Conservation (phyloP, 2,888 invertebrate species). For the Diaphora mendica region DNA sequence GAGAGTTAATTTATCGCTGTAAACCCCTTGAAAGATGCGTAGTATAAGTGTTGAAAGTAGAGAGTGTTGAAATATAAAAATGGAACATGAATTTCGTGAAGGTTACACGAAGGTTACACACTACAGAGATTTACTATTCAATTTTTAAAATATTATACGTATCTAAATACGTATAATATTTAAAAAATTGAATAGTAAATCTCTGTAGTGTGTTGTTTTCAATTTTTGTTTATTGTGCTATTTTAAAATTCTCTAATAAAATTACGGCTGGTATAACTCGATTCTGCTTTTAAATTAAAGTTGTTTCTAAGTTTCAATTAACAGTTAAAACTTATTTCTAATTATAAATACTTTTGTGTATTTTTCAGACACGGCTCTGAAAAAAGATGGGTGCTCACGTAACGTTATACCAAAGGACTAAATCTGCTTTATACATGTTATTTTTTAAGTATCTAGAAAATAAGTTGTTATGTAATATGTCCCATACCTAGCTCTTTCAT, state of each 20-base stretch:
- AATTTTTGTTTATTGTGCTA: too few species aligned
- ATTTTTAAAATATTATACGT: too few species aligned
- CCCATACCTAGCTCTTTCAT: not conserved
- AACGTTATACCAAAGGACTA: slow-evolving; percentile 53
- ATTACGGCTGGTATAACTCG: too few species aligned
- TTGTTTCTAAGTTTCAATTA: not conserved
- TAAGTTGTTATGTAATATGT: not conserved
- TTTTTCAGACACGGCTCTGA: slow-evolving; percentile 48
- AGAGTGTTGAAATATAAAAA: too few species aligned
- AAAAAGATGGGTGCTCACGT: slow-evolving; percentile 18
- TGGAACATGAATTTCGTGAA: not conserved
- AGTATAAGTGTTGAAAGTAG: not conserved
- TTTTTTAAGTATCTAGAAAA: not conserved
- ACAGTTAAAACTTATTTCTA: not conserved
- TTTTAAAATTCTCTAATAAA: too few species aligned
- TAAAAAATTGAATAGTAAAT: too few species aligned
- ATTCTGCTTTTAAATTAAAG: too few species aligned
- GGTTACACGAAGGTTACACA: too few species aligned
- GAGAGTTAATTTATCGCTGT: not conserved
- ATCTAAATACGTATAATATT: too few species aligned
- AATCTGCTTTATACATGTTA: slow-evolving; percentile 23
- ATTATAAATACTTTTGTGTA: not conserved
- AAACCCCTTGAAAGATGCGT: not conserved
- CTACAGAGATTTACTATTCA: too few species aligned
- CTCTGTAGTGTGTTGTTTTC: too few species aligned